phyloP scores from a whole-genome alignment of 2,113 vertebrate genomes.

The Poicephalus meyeri region DNA sequence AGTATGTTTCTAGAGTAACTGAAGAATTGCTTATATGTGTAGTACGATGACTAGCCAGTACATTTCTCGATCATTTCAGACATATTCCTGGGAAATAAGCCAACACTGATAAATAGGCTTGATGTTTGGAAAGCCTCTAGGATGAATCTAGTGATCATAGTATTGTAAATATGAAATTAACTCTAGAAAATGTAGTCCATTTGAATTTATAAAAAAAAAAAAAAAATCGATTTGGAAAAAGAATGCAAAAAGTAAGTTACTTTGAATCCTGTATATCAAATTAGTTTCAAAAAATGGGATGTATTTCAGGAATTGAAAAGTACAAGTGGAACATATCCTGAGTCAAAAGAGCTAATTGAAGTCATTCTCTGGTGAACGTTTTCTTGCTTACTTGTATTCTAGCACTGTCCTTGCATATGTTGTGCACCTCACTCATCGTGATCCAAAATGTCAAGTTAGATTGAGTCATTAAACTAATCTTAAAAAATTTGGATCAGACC shows the following conservation, averaged over 20 bases:
- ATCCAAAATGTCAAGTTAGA: background rate
- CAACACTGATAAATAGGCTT: slow-evolving; percentile 26
- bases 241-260: background rate
- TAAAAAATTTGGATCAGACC: background rate
- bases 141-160: background rate
- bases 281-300: background rate
- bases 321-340: background rate
- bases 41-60: background rate
- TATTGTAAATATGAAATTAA: background rate
- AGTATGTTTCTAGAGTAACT: background rate
- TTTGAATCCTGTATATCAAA: background rate
- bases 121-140: slow-evolving; percentile 20
- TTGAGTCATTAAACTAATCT: background rate
- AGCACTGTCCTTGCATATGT: background rate
- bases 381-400: background rate
- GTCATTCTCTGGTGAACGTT: background rate
- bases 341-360: background rate
- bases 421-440: background rate
- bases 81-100: slow-evolving; percentile 33
- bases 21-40: background rate
- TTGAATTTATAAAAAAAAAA: background rate
- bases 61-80: slow-evolving; percentile 28
- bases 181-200: background rate
- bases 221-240: background rate
- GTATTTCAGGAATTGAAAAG: background rate